These are phyloP conservation scores for Folsomia manolachei DNA, from an alignment of 2,888 invertebrate species.

Conservation along the genomic window DNA sequence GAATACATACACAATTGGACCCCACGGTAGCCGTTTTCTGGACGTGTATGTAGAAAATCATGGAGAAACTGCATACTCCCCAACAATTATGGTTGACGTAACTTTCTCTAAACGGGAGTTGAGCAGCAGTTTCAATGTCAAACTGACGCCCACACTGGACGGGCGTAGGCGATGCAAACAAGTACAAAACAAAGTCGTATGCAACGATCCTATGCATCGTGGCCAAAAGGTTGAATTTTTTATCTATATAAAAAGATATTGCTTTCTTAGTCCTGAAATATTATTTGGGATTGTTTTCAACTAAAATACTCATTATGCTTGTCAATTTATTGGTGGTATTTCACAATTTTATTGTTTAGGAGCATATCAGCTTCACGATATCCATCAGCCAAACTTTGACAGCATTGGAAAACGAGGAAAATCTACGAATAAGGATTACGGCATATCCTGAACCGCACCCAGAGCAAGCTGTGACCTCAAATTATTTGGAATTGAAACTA, in stretches of 20 bases:
- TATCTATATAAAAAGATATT: no score
- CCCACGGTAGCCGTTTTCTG: not conserved
- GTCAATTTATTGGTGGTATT: not conserved
- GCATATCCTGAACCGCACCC: not conserved
- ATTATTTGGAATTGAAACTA: not conserved
- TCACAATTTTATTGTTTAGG: not conserved
- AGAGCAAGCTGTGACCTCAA: not conserved
- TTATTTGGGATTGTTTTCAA: no score
- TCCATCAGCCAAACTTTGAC: not conserved
- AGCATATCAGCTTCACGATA: not conserved
- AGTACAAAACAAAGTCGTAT: not conserved
- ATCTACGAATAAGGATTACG: not conserved
- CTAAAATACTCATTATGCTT: no score
- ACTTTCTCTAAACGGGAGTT: not conserved
- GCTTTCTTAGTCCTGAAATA: no score
- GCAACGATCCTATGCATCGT: not conserved
- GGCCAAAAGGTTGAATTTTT: slow-evolving; percentile 16
- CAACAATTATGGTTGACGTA: not conserved
- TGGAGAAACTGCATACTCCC: slow-evolving; percentile 8
- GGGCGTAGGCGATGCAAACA: not conserved
- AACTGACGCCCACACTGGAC: not conserved
- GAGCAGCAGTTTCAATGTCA: not conserved
- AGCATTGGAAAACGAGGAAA: not conserved
- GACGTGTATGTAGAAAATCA: not conserved
- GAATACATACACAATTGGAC: slow-evolving; percentile 7